Percentiles rank a stretch among this genome's conserved stretches.
These are phyloP conservation scores for Hymenochirus boettgeri DNA, from an alignment of 2,113 vertebrate species.

Conservation along the genomic window DNA sequence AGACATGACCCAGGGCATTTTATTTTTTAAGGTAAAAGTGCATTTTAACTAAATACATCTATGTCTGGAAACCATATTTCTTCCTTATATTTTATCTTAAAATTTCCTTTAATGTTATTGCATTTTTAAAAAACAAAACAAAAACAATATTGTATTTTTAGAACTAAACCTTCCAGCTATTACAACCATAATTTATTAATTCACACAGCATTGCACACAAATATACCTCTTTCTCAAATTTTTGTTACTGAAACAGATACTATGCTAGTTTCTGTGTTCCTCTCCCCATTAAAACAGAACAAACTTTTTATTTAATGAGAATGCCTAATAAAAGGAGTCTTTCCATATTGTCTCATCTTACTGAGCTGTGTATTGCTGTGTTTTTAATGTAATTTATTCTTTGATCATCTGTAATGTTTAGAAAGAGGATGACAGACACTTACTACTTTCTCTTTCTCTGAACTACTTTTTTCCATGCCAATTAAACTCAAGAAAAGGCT, in stretches of 20 bases:
- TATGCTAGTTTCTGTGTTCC: constrained; percentile 25
- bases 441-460: constrained; percentile 42
- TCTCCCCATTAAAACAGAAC: constrained; percentile 2
- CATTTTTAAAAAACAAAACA: too few species aligned
- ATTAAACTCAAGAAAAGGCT: constrained; percentile 42
- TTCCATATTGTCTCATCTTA: constrained; percentile 26
- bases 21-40: too few species aligned
- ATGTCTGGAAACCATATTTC: too few species aligned
- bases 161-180: neutral
- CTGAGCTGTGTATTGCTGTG: constrained; percentile 31
- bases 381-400: constrained; percentile 38
- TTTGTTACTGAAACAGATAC: constrained; percentile 17
- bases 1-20: too few species aligned
- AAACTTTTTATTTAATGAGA: constrained; percentile 32
- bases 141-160: too few species aligned
- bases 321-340: constrained; percentile 26
- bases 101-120: too few species aligned
- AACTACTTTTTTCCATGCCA: constrained; percentile 46
- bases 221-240: constrained; percentile 1
- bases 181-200: constrained; percentile 5
- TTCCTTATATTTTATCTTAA: too few species aligned
- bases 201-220: constrained; percentile 2
- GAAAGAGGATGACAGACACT: constrained; percentile 37
- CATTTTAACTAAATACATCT: too few species aligned
- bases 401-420: constrained; percentile 47